These are phyloP conservation scores for Junonia oenone DNA, from an alignment of 2,888 invertebrate genomes.

Conservation along the genomic window DNA sequence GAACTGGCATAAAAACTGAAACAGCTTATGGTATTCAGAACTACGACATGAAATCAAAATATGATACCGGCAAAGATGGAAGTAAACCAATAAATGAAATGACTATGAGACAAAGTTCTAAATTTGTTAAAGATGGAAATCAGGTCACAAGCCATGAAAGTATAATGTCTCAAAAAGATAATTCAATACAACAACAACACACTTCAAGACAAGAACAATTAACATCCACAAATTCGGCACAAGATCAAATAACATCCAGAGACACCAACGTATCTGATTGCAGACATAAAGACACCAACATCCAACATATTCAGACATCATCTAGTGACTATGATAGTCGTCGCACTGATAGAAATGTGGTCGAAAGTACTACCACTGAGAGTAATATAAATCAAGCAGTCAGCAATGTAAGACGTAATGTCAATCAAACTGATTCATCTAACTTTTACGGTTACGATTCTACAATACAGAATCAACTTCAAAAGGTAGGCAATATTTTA, in stretches of 20 bases:
- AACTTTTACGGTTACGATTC: conserved; percentile 71
- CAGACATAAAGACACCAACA: too few relatives aligned
- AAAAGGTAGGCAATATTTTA: conserved; percentile 66
- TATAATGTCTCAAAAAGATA: conserved; percentile 62
- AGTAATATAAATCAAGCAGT: conserved; percentile 40
- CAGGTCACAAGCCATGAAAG: conserved; percentile 59
- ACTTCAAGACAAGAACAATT: conserved; percentile 50
- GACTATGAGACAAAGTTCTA: conserved; percentile 59
- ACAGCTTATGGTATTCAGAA: conserved; percentile 74
- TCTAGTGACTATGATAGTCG: conserved; percentile 5
- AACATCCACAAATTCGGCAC: conserved; percentile 32
- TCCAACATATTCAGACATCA: conserved; percentile 2
- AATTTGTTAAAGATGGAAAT: conserved; percentile 63
- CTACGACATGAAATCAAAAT: conserved; percentile 75
- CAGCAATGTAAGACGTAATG: conserved; percentile 45
- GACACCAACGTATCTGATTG: too few relatives aligned
- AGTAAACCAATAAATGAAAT: conserved; percentile 61
- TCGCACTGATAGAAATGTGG: conserved; percentile 14
- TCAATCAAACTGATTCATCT: conserved; percentile 62
- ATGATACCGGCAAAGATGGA: conserved; percentile 78
- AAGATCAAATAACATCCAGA: conserved; percentile 42
- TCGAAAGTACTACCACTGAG: conserved; percentile 38
- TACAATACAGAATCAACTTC: conserved; percentile 65
- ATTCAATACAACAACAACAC: conserved; percentile 55
- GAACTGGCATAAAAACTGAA: conserved; percentile 80